phyloP scores from a whole-genome alignment of 2,113 vertebrate genomes.

The Stomatorhinus ivindoensis region DNA sequence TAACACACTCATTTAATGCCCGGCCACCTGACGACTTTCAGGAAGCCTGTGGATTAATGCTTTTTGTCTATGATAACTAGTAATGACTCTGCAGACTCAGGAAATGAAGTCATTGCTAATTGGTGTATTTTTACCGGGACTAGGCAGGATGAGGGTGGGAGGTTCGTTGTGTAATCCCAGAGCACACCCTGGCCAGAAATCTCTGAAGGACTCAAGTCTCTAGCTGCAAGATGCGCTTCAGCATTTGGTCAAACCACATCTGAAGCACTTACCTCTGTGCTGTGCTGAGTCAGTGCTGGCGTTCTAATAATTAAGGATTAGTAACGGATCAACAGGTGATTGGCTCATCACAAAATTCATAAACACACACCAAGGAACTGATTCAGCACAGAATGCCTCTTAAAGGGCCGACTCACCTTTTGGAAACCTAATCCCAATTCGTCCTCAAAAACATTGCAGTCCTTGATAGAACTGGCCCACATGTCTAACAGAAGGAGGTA shows the following conservation, averaged over 20 bases:
- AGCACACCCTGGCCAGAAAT: not conserved
- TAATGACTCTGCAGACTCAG: slow-evolving; percentile 39
- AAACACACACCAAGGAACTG: not conserved
- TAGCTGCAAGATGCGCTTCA: not conserved
- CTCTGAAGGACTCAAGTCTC: not conserved
- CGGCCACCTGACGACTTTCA: slow-evolving; percentile 27
- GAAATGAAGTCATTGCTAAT: slow-evolving; percentile 53
- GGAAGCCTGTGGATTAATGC: slow-evolving; percentile 7
- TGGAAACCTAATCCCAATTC: not conserved
- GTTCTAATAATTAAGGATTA: not conserved
- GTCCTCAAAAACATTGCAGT: not conserved
- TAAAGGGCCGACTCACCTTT: not conserved
- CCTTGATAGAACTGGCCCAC: not conserved
- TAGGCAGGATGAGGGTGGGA: not conserved
- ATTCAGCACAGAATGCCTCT: not conserved
- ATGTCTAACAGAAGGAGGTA: not conserved
- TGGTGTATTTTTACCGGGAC: slow-evolving; percentile 30
- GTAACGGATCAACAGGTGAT: not conserved
- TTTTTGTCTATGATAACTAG: slow-evolving; percentile 13
- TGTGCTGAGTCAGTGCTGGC: not conserved
- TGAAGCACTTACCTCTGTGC: not conserved
- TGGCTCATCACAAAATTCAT: not conserved
- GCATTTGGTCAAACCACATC: not conserved
- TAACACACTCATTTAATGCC: slow-evolving; percentile 27
- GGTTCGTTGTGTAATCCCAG: not conserved